Percentiles rank a stretch among this genome's conserved stretches.
phyloP scores from a whole-genome alignment of 1,140 invertebrate genomes.

The Drosophila sucinea region DNA sequence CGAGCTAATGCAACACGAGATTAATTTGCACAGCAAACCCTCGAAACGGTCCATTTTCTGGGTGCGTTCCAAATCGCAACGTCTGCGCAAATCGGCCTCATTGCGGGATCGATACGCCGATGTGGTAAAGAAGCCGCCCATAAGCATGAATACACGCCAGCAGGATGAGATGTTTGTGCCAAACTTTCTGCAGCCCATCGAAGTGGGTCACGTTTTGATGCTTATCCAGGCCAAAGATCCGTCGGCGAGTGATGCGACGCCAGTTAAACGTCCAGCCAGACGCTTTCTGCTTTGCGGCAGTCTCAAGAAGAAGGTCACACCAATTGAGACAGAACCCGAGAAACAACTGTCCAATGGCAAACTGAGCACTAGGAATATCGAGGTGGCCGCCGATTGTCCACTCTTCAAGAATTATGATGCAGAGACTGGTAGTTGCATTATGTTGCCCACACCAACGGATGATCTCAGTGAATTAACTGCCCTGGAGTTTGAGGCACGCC shows the following conservation, averaged over 20 bases:
- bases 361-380: constrained; percentile 72
- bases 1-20: constrained; percentile 77
- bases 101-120: constrained; percentile 82
- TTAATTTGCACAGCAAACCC: constrained; percentile 75
- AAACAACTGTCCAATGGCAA: constrained; percentile 73
- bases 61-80: constrained; percentile 81
- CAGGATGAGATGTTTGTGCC: constrained; percentile 78
- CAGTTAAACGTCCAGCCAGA: constrained; percentile 47
- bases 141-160: constrained; percentile 80
- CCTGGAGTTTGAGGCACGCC: constrained; percentile 82
- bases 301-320: constrained; percentile 81
- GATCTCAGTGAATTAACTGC: constrained; percentile 80
- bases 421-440: constrained; percentile 83
- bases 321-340: constrained; percentile 77
- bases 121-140: constrained; percentile 75
- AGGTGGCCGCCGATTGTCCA: constrained; percentile 72
- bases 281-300: constrained; percentile 74
- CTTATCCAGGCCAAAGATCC: constrained; percentile 46
- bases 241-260: constrained; percentile 26
- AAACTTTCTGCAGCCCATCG: constrained; percentile 79
- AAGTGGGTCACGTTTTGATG: constrained; percentile 54
- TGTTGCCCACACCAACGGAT: constrained; percentile 83
- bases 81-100: constrained; percentile 79
- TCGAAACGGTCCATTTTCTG: constrained; percentile 81
- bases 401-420: constrained; percentile 83